Evolutionary conservation across 2,888 invertebrate species (phyloP).

Genomic region (Eurois occulta): DNA sequence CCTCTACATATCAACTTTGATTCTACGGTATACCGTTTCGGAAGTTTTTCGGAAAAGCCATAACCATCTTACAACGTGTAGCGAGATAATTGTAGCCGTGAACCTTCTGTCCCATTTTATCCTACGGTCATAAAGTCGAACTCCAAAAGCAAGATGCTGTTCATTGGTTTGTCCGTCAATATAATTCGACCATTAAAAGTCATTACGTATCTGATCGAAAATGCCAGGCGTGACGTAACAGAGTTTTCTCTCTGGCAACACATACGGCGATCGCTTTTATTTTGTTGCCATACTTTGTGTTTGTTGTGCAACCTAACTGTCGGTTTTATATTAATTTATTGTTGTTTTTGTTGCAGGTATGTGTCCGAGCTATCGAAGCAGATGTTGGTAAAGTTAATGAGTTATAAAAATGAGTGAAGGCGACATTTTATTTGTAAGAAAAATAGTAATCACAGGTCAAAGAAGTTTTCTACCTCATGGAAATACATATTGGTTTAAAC

Average conservation of each 20-base stretch:
- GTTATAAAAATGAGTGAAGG: not conserved
- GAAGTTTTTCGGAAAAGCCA: not conserved
- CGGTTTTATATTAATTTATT: conserved; percentile 55
- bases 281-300: conserved; percentile 50
- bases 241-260: conserved; percentile 60
- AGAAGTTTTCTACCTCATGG: not conserved
- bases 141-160: conserved; percentile 41
- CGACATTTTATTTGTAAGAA: not conserved
- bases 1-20: not conserved
- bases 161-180: conserved; percentile 50
- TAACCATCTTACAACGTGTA: not conserved
- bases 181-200: conserved; percentile 59
- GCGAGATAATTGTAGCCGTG: not conserved
- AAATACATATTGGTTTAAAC: not conserved
- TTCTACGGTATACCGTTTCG: not conserved
- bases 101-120: conserved; percentile 18
- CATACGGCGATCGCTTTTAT: conserved; percentile 36
- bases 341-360: conserved; percentile 66
- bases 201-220: conserved; percentile 64
- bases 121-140: conserved; percentile 24
- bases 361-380: conserved; percentile 27
- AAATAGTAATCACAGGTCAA: not conserved
- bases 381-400: conserved; percentile 38
- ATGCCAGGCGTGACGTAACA: conserved; percentile 56
- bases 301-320: conserved; percentile 56